Percentiles rank a stretch among this genome's conserved stretches.
Evolutionary conservation across 64 coral and sea anemone genomes (phyloP).

Genomic region (Pachyseris speciosa): DNA sequence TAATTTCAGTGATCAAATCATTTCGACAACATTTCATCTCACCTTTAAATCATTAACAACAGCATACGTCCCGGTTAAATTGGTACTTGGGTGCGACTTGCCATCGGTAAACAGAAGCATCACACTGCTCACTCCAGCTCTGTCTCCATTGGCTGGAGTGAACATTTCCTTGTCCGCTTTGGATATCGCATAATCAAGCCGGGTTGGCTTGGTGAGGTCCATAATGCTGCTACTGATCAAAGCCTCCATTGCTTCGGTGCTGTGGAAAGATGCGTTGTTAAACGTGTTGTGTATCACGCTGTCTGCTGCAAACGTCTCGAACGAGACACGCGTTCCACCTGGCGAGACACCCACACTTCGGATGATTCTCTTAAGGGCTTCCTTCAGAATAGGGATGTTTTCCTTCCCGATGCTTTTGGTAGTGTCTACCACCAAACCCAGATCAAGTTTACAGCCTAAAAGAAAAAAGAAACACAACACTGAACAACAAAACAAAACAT

Average conservation of each 20-base stretch:
- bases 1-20: no score
- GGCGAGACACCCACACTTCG: background rate
- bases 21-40: no score
- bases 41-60: constrained; percentile 8
- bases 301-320: constrained; percentile 13
- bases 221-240: background rate
- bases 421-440: constrained; percentile 11
- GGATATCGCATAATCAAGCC: background rate
- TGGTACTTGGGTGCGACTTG: background rate
- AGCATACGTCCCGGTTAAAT: no score
- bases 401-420: background rate
- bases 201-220: background rate
- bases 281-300: constrained; percentile 1
- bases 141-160: background rate
- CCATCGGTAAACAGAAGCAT: constrained; percentile 8
- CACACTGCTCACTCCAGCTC: background rate
- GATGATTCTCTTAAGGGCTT: background rate
- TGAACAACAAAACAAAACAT: no score
- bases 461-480: no score
- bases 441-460: constrained; percentile 4
- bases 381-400: background rate
- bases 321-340: background rate
- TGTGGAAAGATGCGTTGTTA: background rate
- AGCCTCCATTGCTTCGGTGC: background rate
- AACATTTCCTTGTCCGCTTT: constrained; percentile 7